A percentile compares a stretch with the other conserved stretches of the same genome.
These are phyloP conservation scores for Pseudomugil gertrudae DNA, from an alignment of 2,797 vertebrate species.

Conservation along the genomic window DNA sequence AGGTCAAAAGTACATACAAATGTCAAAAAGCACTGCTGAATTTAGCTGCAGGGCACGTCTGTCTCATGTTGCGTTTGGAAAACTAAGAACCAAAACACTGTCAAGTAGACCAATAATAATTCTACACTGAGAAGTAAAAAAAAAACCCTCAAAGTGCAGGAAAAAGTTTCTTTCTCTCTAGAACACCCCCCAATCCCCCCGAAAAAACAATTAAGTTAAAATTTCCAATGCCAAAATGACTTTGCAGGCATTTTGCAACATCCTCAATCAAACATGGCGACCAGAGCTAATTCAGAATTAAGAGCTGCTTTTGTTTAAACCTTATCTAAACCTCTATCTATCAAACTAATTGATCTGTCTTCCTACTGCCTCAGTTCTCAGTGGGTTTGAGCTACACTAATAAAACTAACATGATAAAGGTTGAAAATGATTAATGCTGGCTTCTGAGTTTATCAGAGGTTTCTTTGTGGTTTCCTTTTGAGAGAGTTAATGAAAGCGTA, in stretches of 20 bases:
- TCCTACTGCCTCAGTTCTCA: conserved; percentile 21
- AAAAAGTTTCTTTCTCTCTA: background rate
- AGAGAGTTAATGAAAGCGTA: background rate
- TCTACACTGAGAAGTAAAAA: too few relatives aligned
- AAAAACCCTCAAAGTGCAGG: background rate
- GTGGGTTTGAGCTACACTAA: conserved; percentile 28
- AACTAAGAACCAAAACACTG: background rate
- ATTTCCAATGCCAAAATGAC: conserved; percentile 17
- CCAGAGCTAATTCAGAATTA: conserved; percentile 32
- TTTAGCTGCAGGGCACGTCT: background rate
- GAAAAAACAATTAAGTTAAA: background rate
- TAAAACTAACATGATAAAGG: conserved; percentile 34
- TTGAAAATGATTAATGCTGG: conserved; percentile 19
- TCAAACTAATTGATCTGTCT: conserved; percentile 51
- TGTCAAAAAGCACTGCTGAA: too few relatives aligned
- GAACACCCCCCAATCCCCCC: background rate
- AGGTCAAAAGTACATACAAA: background rate
- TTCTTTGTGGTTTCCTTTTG: background rate
- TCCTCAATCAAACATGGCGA: conserved; percentile 45
- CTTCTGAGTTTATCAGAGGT: background rate
- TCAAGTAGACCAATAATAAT: background rate
- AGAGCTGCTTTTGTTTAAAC: conserved; percentile 30
- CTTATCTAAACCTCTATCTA: conserved; percentile 21
- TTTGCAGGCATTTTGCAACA: conserved; percentile 32
- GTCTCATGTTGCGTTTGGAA: background rate